Evolutionary conservation across 2,888 invertebrate species (phyloP), one percentile per base, ranked within the genome.

Genomic region (Xiphydria camelus): DNA sequence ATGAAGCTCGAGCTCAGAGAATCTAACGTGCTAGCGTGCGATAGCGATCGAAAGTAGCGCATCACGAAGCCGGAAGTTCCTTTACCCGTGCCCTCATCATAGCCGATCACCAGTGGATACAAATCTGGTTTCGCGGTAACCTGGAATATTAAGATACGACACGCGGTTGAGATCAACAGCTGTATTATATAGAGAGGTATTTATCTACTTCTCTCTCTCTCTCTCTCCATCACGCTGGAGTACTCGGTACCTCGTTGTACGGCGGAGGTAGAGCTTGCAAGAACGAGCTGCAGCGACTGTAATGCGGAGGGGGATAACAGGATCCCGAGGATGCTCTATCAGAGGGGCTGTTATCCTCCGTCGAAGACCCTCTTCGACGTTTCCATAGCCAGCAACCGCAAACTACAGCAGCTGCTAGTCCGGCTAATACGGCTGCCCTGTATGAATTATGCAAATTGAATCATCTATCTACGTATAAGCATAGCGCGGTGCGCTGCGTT

Each of bases 1-100:
- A 90, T 86, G 77, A 88, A 91, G 79, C 89, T 91, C 62, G 91
- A 91, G 77, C 87, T 91, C 64, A 91, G 80, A 57, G 91, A 91
- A 76, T 91, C 91, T 61, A 89, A 84, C 55, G 91, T 91, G 77
- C 91, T 91, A 51, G 91, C 86, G 61, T 89, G 90, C 51, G 91
- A 91, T 61, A 91, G 68, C 50, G 91, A 87, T 48, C 88, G 82
- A 78, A 88, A 88, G 76, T 88, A 91, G 66, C 91, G 91, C 59
- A 91, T 90, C 83, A 91, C 91, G 38, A 91, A 89, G 62, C 88
- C 88, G 31, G 89, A 85, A 50, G 86, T 84, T 43, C 79, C 81
- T 67, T 85, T 86, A 49, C 84, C 87, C 64, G 78, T 78, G 46
- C 84, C 85, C 45, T 76, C 75, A 58, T 88, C 83, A 71, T 84